Evolutionary conservation across 2,113 vertebrate genomes (phyloP).

Genomic region (Calyptomena viridis): DNA sequence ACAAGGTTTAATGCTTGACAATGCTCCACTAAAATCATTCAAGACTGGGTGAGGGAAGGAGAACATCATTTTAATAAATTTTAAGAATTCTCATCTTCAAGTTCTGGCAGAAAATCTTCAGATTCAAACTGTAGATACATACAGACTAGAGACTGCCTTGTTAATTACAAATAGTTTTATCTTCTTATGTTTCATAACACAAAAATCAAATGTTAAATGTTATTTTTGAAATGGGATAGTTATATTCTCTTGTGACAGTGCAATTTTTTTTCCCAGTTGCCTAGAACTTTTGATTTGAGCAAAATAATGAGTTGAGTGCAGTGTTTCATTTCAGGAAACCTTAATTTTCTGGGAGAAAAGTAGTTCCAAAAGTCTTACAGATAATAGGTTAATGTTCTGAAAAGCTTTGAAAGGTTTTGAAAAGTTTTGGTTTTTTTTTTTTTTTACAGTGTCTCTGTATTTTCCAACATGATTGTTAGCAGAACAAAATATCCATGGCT

Average conservation of each 20-base stretch:
- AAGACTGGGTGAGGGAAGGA: background rate
- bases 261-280: background rate
- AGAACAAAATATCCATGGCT: constrained; percentile 38
- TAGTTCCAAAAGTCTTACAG: background rate
- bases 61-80: background rate
- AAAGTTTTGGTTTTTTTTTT: no score
- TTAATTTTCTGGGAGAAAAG: background rate
- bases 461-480: constrained; percentile 32
- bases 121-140: background rate
- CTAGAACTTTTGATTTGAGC: background rate
- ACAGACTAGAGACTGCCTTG: background rate
- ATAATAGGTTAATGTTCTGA: background rate
- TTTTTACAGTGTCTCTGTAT: background rate
- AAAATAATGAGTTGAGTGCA: background rate
- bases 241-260: background rate
- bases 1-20: background rate
- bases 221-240: background rate
- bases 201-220: background rate
- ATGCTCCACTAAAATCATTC: background rate
- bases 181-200: background rate
- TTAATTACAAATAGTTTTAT: background rate
- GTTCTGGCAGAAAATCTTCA: background rate
- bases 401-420: background rate
- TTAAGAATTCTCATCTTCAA: background rate
- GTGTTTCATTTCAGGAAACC: background rate